Base-by-base conservation (phyloP, 2,888 invertebrate species). In the Clepsis dumicolana region DNA sequence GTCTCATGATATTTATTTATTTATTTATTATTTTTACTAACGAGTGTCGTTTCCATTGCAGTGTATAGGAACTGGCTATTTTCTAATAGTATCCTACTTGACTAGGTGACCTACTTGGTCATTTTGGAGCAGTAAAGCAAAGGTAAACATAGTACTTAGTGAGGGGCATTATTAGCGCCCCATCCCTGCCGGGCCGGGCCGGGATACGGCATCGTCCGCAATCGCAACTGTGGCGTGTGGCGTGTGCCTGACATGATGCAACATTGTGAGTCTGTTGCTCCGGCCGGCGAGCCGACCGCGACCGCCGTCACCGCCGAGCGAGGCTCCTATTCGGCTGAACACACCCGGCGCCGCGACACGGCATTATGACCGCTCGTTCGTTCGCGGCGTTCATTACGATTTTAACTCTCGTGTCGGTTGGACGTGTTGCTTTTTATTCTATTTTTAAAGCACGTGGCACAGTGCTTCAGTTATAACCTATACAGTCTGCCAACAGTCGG, bases 391-490 rank as follows among this genome's bases (percentile, higher is more conserved):
- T 87, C 90, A 91, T 88, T 91, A 90, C 86, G 87, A 80, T 84
- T 88, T 80, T 85, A 86, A 83, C 85, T 79, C 78, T 82, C 86
- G 85, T 75, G 78, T 70, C 72, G 79, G 75, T 67, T 80, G 84
- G 83, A 83, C 81, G 87, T 79, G 81, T 76, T 73, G 71, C 74
- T 70, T 75, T 72, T 44, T 44, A 44, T 77, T 74, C 84, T 82
- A 81, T 82, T 82, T 81, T 78, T 84, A 84, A 82, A 86, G 81
- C 90, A 91, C 91, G 91, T 91, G 91, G 89, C 18, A 44, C 87
- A 56, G 84, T 84, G 85, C 81, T 80, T 80, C 81, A 77, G 77
- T 80, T 78, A 76, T 79, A 81, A 80, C 85, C 79, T 79, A 76
- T 64, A 75, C 44, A 18, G 71, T 64, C 73, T 24, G 72, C 68